Conservation (phyloP, 2,113 vertebrate species). For the Chionodraco myersi region DNA sequence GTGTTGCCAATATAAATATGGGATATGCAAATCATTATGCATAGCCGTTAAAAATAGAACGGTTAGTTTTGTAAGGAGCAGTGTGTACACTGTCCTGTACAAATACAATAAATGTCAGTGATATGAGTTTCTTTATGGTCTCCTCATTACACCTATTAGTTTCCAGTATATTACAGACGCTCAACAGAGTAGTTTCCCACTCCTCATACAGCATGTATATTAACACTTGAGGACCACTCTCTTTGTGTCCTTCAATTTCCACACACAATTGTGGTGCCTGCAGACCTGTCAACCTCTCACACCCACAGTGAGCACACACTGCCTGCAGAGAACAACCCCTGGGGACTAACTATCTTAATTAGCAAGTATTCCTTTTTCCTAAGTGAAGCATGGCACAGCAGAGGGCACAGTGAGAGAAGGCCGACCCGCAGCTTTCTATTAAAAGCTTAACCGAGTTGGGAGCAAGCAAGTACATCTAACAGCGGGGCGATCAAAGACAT, state of each 20-base stretch:
- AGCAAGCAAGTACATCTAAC: constrained; percentile 51
- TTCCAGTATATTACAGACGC: not conserved
- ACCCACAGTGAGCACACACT: constrained; percentile 36
- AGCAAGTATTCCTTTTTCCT: constrained; percentile 44
- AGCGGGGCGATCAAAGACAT: constrained; percentile 54
- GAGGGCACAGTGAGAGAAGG: constrained; percentile 51
- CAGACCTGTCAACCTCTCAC: constrained; percentile 43
- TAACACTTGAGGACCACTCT: constrained; percentile 5
- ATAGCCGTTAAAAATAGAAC: not conserved
- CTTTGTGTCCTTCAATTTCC: constrained; percentile 14
- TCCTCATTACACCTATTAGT: constrained; percentile 17
- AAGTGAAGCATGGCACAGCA: constrained; percentile 28
- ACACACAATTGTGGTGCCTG: constrained; percentile 14
- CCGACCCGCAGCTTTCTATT: constrained; percentile 54
- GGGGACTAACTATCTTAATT: constrained; percentile 50
- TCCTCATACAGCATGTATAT: constrained; percentile 13
- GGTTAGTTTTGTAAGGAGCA: not conserved
- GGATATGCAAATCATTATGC: not conserved
- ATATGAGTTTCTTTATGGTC: constrained; percentile 12
- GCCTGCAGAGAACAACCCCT: constrained; percentile 43
- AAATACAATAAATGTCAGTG: constrained; percentile 11
- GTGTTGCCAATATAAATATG: not conserved
- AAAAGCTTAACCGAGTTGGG: constrained; percentile 48
- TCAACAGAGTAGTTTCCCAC: not conserved
- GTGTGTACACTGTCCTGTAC: not conserved